Evolutionary conservation across 1,140 invertebrate genomes (phyloP).

Genomic region (Meloidogyne chitwoodi): DNA sequence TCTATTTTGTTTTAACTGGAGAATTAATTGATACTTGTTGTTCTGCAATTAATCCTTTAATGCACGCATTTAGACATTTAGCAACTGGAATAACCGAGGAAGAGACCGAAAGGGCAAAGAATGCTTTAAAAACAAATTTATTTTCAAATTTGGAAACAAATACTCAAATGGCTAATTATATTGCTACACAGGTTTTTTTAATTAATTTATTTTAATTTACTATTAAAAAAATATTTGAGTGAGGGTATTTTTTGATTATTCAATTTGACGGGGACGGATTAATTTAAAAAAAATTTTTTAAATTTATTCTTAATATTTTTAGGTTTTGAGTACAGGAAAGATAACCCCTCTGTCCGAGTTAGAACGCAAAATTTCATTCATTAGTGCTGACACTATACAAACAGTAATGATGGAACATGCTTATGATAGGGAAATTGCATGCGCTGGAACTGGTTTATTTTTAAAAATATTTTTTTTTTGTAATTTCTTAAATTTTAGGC

Average conservation of each 20-base stretch:
- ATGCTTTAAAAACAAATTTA: conserved; percentile 30
- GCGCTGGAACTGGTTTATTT: conserved; percentile 29
- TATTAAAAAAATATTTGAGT: no score
- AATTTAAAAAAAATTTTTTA: no score
- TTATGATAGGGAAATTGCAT: conserved; percentile 45
- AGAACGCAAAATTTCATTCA: conserved; percentile 31
- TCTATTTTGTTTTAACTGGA: conserved; percentile 36
- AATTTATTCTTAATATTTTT: conserved; percentile 18
- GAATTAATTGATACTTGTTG: conserved; percentile 3
- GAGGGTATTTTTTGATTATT: no score
- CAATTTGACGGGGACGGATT: no score
- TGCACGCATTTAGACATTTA: conserved; percentile 43
- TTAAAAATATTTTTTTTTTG: not conserved
- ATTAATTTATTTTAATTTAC: conserved; percentile 11
- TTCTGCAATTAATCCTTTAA: conserved; percentile 6
- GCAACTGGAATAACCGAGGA: conserved; percentile 37
- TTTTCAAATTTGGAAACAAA: conserved; percentile 34
- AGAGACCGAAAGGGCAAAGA: conserved; percentile 44
- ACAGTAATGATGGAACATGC: conserved; percentile 39
- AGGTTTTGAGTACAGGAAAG: conserved; percentile 38
- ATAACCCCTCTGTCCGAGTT: conserved; percentile 27
- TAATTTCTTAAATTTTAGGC: conserved; percentile 5
- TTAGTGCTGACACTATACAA: conserved; percentile 32
- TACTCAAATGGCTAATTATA: conserved; percentile 31
- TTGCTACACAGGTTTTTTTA: conserved; percentile 37